Evolutionary conservation across 2,113 vertebrate genomes (phyloP), one percentile per base, ranked within the genome.

Genomic region (Callaeas wilsoni): DNA sequence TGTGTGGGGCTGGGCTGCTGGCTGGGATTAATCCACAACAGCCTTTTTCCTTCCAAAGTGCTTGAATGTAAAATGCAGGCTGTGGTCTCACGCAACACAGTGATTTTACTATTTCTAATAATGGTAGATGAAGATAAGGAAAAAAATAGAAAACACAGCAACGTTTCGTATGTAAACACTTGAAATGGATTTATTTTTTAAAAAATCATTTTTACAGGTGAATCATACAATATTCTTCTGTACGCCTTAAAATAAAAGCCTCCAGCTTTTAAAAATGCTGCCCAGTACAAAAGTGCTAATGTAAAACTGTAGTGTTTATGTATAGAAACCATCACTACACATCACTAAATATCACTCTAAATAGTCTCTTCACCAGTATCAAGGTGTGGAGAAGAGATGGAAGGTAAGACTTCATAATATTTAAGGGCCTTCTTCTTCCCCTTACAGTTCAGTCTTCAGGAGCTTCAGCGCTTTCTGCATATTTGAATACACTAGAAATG

Each of bases 381-480:
- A 87, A 20, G 63, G 87, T 39, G 32, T 73, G 29, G 65, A 70
- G 67, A 81, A 76, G 68, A 69, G 70, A 23, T 60, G 42, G 79
- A 92, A 75, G 37, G 57, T 74, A 46, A 83, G 64, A 47, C 62
- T 78, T 63, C 13, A 1, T 64, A 26, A 71, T 70, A n/a, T 57
- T 60, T 26, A 46, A 62, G 75, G 90, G 49, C 35, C 77, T 92
- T 42, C 30, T 60, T 76, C 92, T 84, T 88, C 49, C 14, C 68
- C 75, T 97, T 97, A 98, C 92, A 98, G 65, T 89, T 98, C 98
- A n/a, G 98, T 98, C 97, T 98, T 98, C 81, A 98, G 94, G 59
- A 98, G 91, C 68, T 96, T 98, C 92, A 97, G 90, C 1, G 98
- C 98, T 97, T 98, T 98, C 96, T 97, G 98, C 98, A 98, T 98